Base-by-base conservation (phyloP, 2,797 vertebrate genomes). In the Synanceia verrucosa region DNA sequence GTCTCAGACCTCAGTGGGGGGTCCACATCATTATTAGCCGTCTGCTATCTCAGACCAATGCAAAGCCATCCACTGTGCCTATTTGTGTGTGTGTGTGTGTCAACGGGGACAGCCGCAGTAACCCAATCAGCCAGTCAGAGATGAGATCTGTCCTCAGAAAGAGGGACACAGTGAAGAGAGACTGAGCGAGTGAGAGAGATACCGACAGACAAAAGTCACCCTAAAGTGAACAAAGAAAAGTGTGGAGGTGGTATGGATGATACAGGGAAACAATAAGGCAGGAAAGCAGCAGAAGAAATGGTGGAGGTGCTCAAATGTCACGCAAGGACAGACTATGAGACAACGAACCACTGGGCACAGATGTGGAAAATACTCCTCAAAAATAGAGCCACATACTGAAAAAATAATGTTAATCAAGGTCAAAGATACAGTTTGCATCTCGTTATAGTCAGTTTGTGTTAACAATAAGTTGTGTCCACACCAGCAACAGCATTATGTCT, bases 111-210 rank as follows among this genome's bases (percentile, higher is more conserved):
- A 61, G 76, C 72, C 14, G 18, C 77, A 43, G 88, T 90, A 88
- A 90, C 83, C 82, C 77, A 88, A 87, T 88, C 83, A 76, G 67
- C 67, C 77, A 12, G 71, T 74, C 65, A 71, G 81, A 80, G 85
- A 85, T 67, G 74, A 79, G 76, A 83, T 88, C 83, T 82, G 73
- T 85, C 84, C 60, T 68, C 51, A 33, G 74, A 70, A 46, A 76
- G 55, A 24, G 4, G 14, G 52, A 53, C 62, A 23, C 44, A 64
- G 58, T 31, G 62, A 48, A 46, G 23, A 78, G 28, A 51, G 65
- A 46, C n/a, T 36, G 12, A 29, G 62, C 59, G 39, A n/a, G 37
- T 26, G 48, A 48, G 50, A 36, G 44, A 58, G 2, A 62, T 31
- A 59, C 10, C 13, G 74, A 58, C 19, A 41, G 28, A 41, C n/a